Conservation (phyloP, 2,888 invertebrate genomes). For the Branchellion lobata region DNA sequence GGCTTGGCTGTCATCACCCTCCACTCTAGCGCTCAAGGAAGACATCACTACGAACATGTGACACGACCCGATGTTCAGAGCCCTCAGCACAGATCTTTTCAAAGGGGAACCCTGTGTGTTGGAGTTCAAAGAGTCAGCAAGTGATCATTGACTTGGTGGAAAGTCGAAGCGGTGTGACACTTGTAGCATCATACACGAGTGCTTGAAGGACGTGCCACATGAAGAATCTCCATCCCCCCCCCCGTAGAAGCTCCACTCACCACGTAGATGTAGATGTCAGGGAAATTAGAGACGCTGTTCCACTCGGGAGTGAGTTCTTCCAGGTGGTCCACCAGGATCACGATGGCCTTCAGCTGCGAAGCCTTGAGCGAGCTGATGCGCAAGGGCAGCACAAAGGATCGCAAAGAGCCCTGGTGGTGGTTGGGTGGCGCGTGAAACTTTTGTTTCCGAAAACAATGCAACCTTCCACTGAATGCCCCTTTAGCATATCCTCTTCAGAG, state of each 20-base stretch:
- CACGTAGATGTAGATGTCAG: conserved; percentile 13
- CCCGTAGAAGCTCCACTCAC: no score
- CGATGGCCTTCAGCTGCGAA: not conserved
- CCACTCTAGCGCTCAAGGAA: conserved; percentile 75
- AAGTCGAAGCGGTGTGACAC: no score
- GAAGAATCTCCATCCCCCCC: no score
- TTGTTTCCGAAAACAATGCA: not conserved
- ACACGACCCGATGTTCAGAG: conserved; percentile 96
- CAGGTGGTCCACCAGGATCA: conserved; percentile 13
- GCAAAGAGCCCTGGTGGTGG: conserved; percentile 26
- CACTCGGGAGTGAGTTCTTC: not conserved
- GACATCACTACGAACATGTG: conserved; percentile 99
- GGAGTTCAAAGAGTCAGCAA: not conserved
- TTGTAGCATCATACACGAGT: no score
- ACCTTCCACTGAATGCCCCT: not conserved
- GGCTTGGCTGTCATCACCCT: conserved; percentile 19
- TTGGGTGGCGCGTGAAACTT: not conserved
- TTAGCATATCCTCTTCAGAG: no score
- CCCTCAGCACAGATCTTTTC: conserved; percentile 92
- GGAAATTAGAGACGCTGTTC: conserved; percentile 9
- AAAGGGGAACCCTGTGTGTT: conserved; percentile 82
- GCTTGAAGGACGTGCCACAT: no score
- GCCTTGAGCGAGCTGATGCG: conserved; percentile 15
- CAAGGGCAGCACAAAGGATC: conserved; percentile 19
- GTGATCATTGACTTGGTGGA: no score